Evolutionary conservation across 2,797 vertebrate genomes (phyloP).

Genomic region (Artibeus jamaicensis): DNA sequence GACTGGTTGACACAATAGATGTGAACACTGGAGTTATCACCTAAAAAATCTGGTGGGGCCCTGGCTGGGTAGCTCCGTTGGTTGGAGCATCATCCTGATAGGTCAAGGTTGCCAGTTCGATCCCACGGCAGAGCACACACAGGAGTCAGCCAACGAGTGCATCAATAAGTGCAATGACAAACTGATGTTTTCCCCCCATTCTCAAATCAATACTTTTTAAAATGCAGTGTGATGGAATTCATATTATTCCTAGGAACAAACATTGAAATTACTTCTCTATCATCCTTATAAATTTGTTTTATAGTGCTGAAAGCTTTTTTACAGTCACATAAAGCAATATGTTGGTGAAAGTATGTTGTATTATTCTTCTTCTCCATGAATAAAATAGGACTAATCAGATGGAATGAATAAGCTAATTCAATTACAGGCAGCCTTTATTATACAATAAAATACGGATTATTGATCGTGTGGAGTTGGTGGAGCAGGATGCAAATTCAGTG

Average conservation of each 20-base stretch:
- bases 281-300: background rate
- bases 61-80: background rate
- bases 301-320: background rate
- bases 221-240: background rate
- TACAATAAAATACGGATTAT: slow-evolving; percentile 63
- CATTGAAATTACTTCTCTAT: background rate
- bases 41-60: background rate
- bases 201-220: background rate
- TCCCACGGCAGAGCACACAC: background rate
- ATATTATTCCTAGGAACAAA: background rate
- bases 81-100: background rate
- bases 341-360: background rate
- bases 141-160: background rate
- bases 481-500: slow-evolving; percentile 9
- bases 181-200: background rate
- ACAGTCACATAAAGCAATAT: background rate
- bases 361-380: slow-evolving; percentile 13
- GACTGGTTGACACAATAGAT: background rate
- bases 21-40: background rate
- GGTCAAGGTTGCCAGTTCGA: background rate
- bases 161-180: background rate
- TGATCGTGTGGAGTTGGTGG: slow-evolving; percentile 45
- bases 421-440: slow-evolving; percentile 57
- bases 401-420: slow-evolving; percentile 59
- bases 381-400: slow-evolving; percentile 40